These are phyloP conservation scores for Hirtodrosophila cameraria DNA, from an alignment of 2,888 invertebrate genomes.

Conservation along the genomic window DNA sequence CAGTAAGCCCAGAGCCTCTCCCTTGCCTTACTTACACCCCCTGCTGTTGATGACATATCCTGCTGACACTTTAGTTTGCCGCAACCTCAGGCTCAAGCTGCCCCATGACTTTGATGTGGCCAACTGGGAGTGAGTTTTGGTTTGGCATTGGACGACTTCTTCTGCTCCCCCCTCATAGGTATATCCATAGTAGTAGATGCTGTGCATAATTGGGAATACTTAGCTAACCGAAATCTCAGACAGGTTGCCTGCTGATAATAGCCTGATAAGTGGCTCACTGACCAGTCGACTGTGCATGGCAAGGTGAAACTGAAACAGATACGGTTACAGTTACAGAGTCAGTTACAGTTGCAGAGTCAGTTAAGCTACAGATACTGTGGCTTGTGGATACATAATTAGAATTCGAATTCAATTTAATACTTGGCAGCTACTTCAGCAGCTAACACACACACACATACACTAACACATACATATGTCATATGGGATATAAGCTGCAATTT, in stretches of 20 bases:
- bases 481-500: too few relatives aligned
- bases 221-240: conserved; percentile 46
- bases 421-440: too few relatives aligned
- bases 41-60: conserved; percentile 56
- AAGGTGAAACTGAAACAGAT: too few relatives aligned
- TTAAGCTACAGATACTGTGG: conserved; percentile 12
- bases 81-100: conserved; percentile 34
- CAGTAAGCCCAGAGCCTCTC: conserved; percentile 13
- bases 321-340: too few relatives aligned
- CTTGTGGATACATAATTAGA: conserved; percentile 19
- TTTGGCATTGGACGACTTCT: background rate
- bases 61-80: conserved; percentile 62
- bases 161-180: conserved; percentile 19
- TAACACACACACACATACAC: too few relatives aligned
- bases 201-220: conserved; percentile 72
- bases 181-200: conserved; percentile 39
- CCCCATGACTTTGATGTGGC: conserved; percentile 60
- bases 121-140: too few relatives aligned
- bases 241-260: conserved; percentile 17
- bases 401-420: too few relatives aligned
- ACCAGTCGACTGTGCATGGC: conserved; percentile 7
- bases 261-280: conserved; percentile 54
- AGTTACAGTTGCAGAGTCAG: too few relatives aligned
- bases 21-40: conserved; percentile 4
- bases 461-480: too few relatives aligned